Base-by-base conservation (phyloP, 2,113 vertebrate genomes). In the Otis tarda region DNA sequence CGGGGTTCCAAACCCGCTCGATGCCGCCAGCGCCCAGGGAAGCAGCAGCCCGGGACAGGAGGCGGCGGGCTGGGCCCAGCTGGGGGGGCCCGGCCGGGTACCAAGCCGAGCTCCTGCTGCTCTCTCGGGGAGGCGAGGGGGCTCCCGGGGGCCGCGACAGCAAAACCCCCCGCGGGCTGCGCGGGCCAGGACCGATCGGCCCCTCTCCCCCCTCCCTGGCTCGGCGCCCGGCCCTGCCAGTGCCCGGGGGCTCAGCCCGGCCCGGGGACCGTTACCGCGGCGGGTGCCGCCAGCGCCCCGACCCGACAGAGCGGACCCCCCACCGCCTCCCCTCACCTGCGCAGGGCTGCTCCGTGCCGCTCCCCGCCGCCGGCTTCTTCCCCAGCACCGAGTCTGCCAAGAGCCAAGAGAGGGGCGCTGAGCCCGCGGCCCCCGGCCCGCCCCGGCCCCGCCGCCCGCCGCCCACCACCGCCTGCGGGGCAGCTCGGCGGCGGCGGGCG, bases 301-400 rank as follows among this genome's bases (percentile, higher is more conserved):
- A 39, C 39, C 39, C 39, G 39, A 39, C 39, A 39, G 39, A 39
- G 11, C 39, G 39, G 39, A 39, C 39, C 39, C 45, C 45, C 45
- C 19, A 20, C 45, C 31, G 25, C 4, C 33, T 9, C n/a, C 23
- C 18, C 90, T 96, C 82, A 93, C 95, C 95, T 89, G 47, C 81
- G 6, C 39, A 57, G 53, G 95, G 81, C 57, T 86, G 95, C 81
- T 91, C 93, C 56, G 80, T 60, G 41, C 84, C 76, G 80, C 88
- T 93, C 50, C 43, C 90, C 67, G 79, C 93, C 70, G 93, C n/a
- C 90, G 87, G 47, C 84, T 55, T 88, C 90, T 64, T 91, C 60
- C 90, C 93, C 70, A 94, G 93, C 90, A 96, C 87, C 75, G 95
- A 96, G 56, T 64, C 95, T 96, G 95, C 79, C 87, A 77, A 92